phyloP scores from a whole-genome alignment of 2,797 vertebrate species.

The Helostoma temminkii region DNA sequence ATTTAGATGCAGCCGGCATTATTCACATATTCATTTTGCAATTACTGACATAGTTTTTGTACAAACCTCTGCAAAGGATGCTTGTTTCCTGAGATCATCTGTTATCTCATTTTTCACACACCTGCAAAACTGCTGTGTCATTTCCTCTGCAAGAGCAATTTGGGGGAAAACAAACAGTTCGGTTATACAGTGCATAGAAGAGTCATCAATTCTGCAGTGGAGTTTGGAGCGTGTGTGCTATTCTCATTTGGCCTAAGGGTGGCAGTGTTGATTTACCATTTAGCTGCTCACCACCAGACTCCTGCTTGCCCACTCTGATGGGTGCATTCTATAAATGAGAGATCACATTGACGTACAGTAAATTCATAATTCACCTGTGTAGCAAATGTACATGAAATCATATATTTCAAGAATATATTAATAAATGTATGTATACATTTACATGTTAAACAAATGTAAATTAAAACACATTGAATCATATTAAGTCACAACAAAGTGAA shows the following conservation, averaged over 20 bases:
- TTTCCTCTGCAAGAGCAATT: not conserved
- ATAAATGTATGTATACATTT: rapidly evolving
- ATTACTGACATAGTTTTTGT: not conserved
- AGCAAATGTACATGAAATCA: not conserved
- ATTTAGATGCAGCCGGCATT: not conserved
- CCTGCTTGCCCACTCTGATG: not conserved
- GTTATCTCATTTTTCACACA: not conserved
- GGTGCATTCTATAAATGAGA: constrained; percentile 27
- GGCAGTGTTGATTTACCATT: constrained; percentile 80
- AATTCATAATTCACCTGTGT: constrained; percentile 10
- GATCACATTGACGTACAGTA: constrained; percentile 19
- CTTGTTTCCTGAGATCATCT: constrained; percentile 8
- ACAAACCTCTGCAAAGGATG: not conserved
- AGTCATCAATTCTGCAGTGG: not conserved
- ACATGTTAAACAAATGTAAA: not conserved
- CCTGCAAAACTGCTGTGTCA: constrained; percentile 10
- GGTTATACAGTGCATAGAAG: not conserved
- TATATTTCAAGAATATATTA: not conserved
- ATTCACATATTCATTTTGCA: not conserved
- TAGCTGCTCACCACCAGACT: not conserved
- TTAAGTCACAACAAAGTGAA: not conserved
- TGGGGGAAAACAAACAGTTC: not conserved
- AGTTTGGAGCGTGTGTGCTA: constrained; percentile 45
- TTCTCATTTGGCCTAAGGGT: constrained; percentile 70
- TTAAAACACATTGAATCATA: not conserved